Base-by-base conservation (phyloP, 2,888 invertebrate genomes). In the Coecobrya sp. region DNA sequence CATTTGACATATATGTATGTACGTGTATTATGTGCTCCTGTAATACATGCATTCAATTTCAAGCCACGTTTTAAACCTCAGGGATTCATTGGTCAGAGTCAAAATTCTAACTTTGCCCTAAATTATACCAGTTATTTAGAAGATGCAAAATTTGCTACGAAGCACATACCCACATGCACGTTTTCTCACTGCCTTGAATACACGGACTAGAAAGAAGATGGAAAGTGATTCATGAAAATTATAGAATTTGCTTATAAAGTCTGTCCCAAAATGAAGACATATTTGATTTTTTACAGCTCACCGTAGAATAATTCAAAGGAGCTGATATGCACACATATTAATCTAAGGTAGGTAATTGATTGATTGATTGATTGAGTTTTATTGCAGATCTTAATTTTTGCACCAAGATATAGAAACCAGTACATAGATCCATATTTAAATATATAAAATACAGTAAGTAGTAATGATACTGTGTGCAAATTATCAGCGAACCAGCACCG, bases 31-130 rank as follows among this genome's bases (percentile, higher is more conserved):
- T 45, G 25, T 16, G 16, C 3, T 27, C 0, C 0, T 52, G 45
- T 52, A 79, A 79, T 55, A 82, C 19, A 84, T 25, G 65, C 84
- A 65, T 84, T 84, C 84, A 62, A 84, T 62, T 86, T 49, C 27
- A 27, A 62, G 27, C 86, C 70, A 70, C 86, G 65, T 68, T 27
- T 52, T 30, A 86, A 70, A 86, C 52, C 86, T 68, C 70, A 62
- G 86, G 59, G 79, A 79, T 79, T 79, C 79, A 79, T 27, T 88
- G 70, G 86, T 70, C 86, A 30, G 22, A 62, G 42, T 10, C 11
- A 16, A 65, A 79, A 52, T 70, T 70, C 27, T 70, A 36, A 73
- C 55, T 62, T 73, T 88, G 59, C 49, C 55, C 59, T 42, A 62
- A 79, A 88, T 88, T 73, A 86, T 73, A 55, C 30, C 30, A 55